phyloP scores from a whole-genome alignment of 2,113 vertebrate species.

The Psilopogon haemacephalus region DNA sequence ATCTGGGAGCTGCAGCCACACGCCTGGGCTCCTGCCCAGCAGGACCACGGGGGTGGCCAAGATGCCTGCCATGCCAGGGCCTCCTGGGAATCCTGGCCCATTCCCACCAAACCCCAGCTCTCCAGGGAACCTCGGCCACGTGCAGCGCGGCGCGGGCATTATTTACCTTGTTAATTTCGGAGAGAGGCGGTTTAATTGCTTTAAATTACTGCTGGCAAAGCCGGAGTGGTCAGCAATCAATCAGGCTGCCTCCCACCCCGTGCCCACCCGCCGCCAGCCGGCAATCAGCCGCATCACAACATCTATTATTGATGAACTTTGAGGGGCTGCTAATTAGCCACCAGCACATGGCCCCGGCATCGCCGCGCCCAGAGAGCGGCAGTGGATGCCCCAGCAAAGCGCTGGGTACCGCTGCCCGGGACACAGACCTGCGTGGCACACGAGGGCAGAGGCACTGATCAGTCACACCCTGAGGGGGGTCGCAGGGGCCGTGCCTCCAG shows the following conservation, averaged over 20 bases:
- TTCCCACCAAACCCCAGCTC: not conserved
- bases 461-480: not conserved
- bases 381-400: rapidly evolving
- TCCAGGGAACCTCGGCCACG: not conserved
- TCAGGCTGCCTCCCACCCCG: constrained; percentile 72
- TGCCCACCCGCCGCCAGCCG: constrained; percentile 71
- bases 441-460: not conserved
- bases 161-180: constrained; percentile 68
- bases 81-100: not conserved
- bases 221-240: constrained; percentile 68
- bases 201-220: constrained; percentile 71
- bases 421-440: rapidly evolving
- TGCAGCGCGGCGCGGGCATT: not conserved
- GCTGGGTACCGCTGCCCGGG: not conserved
- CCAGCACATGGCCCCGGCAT: constrained; percentile 62
- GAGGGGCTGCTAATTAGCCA: constrained; percentile 82
- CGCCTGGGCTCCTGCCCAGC: not conserved
- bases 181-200: constrained; percentile 65
- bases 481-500: no score
- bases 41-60: not conserved
- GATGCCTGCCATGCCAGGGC: not conserved
- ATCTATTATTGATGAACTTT: constrained; percentile 88
- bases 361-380: not conserved
- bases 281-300: constrained; percentile 80
- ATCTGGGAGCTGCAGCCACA: not conserved